These are phyloP conservation scores for Gobionotothen gibberifrons DNA, from an alignment of 2,797 vertebrate genomes.

Conservation along the genomic window DNA sequence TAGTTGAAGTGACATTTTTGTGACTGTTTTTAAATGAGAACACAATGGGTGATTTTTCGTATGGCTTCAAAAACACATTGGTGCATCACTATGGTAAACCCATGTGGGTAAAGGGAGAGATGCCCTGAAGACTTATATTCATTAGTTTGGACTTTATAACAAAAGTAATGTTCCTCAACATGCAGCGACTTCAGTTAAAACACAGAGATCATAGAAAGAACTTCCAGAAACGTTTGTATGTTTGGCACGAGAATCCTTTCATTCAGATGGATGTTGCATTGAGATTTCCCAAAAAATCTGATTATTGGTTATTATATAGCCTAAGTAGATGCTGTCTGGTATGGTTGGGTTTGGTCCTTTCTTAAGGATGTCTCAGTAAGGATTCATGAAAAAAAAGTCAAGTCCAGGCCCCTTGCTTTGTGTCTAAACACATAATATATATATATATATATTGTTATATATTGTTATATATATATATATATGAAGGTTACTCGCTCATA, in stretches of 20 bases:
- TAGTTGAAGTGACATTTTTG: not conserved
- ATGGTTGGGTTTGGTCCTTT: not conserved
- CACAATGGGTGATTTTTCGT: not conserved
- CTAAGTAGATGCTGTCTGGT: not conserved
- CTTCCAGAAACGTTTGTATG: not conserved
- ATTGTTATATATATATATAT: no score
- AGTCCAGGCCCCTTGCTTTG: not conserved
- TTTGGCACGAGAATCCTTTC: not conserved
- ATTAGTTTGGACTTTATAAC: not conserved
- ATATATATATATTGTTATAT: no score
- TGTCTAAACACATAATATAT: not conserved
- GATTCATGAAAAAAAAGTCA: not conserved
- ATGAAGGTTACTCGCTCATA: constrained; percentile 1
- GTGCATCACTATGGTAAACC: not conserved
- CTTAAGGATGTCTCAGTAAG: not conserved
- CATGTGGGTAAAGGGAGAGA: not conserved
- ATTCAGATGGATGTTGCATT: not conserved
- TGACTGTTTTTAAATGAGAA: not conserved
- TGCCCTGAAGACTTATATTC: not conserved
- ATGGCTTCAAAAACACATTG: not conserved
- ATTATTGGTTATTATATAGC: not conserved
- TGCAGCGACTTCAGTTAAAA: not conserved
- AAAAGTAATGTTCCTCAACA: not conserved
- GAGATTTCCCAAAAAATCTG: not conserved
- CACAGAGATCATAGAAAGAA: not conserved